A percentile compares a stretch with the other conserved stretches of the same genome.
Conservation (phyloP, 2,888 invertebrate species). For the Incurvaria masculella region DNA sequence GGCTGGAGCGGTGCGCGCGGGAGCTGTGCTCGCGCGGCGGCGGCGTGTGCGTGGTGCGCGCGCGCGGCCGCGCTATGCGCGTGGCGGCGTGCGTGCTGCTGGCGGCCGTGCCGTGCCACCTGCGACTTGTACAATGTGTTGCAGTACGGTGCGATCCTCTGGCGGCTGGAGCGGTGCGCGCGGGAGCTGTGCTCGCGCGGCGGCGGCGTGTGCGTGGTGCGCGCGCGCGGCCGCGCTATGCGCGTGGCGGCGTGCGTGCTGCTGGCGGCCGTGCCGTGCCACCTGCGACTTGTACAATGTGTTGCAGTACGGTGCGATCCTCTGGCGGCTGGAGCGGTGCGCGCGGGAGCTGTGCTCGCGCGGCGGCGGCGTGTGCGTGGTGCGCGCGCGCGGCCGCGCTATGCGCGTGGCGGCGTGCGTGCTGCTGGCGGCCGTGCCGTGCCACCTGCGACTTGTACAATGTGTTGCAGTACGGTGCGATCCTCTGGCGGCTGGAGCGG, state of each 20-base stretch:
- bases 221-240: conserved; percentile 65
- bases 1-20: conserved; percentile 65
- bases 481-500: conserved; percentile 58
- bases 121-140: conserved; percentile 29
- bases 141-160: conserved; percentile 41
- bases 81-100: conserved; percentile 68
- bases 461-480: conserved; percentile 31
- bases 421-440: conserved; percentile 62
- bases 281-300: conserved; percentile 41
- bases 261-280: conserved; percentile 62
- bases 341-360: conserved; percentile 59
- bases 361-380: conserved; percentile 58
- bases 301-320: conserved; percentile 37
- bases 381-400: conserved; percentile 63
- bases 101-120: conserved; percentile 63
- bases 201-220: conserved; percentile 55
- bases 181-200: conserved; percentile 59
- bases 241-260: conserved; percentile 69
- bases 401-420: conserved; percentile 69
- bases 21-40: conserved; percentile 61
- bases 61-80: conserved; percentile 65
- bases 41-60: conserved; percentile 55
- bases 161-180: conserved; percentile 64
- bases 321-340: conserved; percentile 62
- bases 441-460: conserved; percentile 52